phyloP scores from a whole-genome alignment of 2,113 vertebrate species.

The Tetraodon nigroviridis region DNA sequence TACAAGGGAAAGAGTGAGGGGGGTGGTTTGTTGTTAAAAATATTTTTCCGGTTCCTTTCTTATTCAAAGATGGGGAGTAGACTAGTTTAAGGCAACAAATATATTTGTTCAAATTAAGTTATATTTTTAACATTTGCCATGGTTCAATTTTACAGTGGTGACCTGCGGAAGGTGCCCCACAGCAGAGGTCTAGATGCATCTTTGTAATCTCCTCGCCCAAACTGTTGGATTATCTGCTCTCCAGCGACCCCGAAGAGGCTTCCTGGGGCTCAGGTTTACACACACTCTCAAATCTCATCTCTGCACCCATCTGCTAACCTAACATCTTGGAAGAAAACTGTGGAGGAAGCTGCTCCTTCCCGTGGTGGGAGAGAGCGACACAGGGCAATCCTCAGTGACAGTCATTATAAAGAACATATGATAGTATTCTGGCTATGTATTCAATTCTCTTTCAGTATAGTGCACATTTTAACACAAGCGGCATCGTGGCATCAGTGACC shows the following conservation, averaged over 20 bases:
- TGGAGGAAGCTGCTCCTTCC: slow-evolving; percentile 2
- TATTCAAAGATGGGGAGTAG: background rate
- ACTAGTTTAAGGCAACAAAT: background rate
- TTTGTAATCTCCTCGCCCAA: slow-evolving; percentile 70
- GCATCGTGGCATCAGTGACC: slow-evolving; percentile 34
- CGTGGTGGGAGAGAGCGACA: background rate
- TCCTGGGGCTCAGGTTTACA: slow-evolving; percentile 56
- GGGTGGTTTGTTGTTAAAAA: too few relatives aligned
- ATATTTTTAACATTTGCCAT: slow-evolving; percentile 2
- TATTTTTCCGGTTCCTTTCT: background rate
- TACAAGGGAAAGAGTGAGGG: too few relatives aligned
- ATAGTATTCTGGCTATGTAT: background rate
- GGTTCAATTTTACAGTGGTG: slow-evolving; percentile 49
- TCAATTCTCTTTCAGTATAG: background rate
- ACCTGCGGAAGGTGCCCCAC: slow-evolving; percentile 57
- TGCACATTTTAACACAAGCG: slow-evolving; percentile 2
- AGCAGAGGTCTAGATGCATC: slow-evolving; percentile 62
- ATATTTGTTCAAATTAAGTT: background rate
- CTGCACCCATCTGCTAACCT: slow-evolving; percentile 61
- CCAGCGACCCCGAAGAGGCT: slow-evolving; percentile 63
- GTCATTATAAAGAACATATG: too few relatives aligned
- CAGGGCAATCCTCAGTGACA: background rate
- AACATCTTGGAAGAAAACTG: slow-evolving; percentile 38
- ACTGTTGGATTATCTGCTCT: slow-evolving; percentile 61
- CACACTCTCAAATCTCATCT: slow-evolving; percentile 63